Percentiles rank a stretch among this genome's conserved stretches.
These are phyloP conservation scores for Pseudococcus viburni DNA, from an alignment of 2,888 invertebrate genomes.

Conservation along the genomic window DNA sequence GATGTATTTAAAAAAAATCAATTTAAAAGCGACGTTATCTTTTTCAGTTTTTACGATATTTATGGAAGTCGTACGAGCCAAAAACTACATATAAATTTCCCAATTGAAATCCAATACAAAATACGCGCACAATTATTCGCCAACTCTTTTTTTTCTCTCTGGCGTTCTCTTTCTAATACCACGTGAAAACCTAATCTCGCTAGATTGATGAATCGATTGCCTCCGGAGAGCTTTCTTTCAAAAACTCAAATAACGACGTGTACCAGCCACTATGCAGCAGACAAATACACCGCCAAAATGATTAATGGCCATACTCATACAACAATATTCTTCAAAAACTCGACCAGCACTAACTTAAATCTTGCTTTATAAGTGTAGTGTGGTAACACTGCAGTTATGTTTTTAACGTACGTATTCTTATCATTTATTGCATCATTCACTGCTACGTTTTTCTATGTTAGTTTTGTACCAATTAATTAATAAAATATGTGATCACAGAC, in stretches of 20 bases:
- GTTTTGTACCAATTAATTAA: too few relatives aligned
- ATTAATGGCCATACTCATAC: conserved; percentile 27
- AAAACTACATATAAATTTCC: conserved; percentile 17
- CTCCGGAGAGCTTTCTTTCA: conserved; percentile 34
- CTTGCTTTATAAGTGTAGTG: not conserved
- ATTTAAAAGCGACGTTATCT: conserved; percentile 39
- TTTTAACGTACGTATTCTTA: too few relatives aligned
- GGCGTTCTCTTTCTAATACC: not conserved
- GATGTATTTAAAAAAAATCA: conserved; percentile 33
- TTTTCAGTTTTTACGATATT: conserved; percentile 14
- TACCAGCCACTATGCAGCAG: conserved; percentile 18
- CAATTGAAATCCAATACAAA: conserved; percentile 45
- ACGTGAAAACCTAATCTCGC: conserved; percentile 8
- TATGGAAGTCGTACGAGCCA: conserved; percentile 40
- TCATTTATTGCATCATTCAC: too few relatives aligned
- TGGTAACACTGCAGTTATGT: too few relatives aligned
- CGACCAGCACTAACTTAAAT: not conserved
- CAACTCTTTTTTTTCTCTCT: not conserved
- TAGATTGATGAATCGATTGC: conserved; percentile 39
- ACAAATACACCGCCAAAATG: conserved; percentile 25
- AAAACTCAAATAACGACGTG: conserved; percentile 14
- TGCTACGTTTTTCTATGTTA: too few relatives aligned
- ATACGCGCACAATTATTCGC: conserved; percentile 10
- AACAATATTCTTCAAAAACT: conserved; percentile 6
- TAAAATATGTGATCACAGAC: too few relatives aligned